phyloP scores from a whole-genome alignment of 2,888 invertebrate genomes.

The Trichogramma dendrolimi region DNA sequence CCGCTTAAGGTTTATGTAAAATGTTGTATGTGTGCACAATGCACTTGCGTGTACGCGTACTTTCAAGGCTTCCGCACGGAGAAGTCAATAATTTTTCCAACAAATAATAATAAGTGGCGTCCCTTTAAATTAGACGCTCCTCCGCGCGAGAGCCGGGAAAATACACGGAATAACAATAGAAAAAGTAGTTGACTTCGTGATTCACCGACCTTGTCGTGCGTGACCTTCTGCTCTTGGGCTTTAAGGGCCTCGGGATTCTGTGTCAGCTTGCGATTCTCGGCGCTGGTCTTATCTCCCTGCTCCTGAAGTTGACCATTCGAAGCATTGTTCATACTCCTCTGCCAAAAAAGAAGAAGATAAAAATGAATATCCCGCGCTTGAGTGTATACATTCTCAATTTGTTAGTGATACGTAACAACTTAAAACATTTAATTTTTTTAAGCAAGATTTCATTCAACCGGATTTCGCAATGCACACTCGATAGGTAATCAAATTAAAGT shows the following conservation, averaged over 20 bases:
- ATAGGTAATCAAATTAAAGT: no score
- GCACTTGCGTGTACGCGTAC: no score
- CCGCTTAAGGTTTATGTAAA: neutral
- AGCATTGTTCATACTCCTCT: neutral
- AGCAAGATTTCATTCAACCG: no score
- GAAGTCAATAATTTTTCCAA: no score
- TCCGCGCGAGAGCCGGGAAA: neutral
- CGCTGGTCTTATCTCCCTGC: constrained; percentile 1
- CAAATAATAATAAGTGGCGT: neutral
- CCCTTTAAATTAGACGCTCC: neutral
- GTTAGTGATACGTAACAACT: no score
- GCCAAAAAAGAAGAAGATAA: neutral
- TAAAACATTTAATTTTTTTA: no score
- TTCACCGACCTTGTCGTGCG: constrained; percentile 47
- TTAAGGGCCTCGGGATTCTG: constrained; percentile 42
- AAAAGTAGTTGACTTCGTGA: neutral
- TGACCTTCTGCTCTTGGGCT: constrained; percentile 47
- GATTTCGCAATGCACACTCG: no score
- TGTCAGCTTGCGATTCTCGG: constrained; percentile 35
- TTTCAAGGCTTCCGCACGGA: no score
- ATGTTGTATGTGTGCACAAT: neutral
- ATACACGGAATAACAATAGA: neutral
- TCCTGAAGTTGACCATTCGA: neutral
- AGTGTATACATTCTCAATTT: no score
- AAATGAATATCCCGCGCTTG: no score